phyloP scores from a whole-genome alignment of 1,140 invertebrate genomes.

The Trachymyrmex cornetzi region DNA sequence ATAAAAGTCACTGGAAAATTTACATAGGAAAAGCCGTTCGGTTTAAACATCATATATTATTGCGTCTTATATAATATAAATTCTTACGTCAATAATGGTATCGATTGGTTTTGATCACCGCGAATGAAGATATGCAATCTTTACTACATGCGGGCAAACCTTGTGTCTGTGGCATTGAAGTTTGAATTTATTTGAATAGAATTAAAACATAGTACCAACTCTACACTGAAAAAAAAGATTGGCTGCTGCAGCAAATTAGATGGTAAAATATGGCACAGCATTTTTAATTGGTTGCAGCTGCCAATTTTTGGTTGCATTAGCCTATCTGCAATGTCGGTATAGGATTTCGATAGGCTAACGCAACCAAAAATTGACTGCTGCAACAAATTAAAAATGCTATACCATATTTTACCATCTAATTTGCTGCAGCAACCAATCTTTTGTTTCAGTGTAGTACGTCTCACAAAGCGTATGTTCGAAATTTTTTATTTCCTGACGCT shows the following conservation, averaged over 20 bases:
- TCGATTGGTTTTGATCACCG: slow-evolving; percentile 16
- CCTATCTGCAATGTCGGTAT: no score
- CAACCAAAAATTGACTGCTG: no score
- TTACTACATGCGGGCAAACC: not conserved
- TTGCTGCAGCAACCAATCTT: no score
- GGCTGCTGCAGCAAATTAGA: no score
- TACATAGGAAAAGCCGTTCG: not conserved
- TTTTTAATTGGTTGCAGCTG: no score
- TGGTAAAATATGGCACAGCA: no score
- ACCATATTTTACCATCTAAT: no score
- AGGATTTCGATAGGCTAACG: no score
- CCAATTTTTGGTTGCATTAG: no score
- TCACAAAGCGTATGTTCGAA: not conserved
- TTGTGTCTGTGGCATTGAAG: not conserved
- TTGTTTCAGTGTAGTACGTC: no score
- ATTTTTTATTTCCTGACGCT: not conserved
- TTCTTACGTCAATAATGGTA: not conserved
- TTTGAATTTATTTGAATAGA: slow-evolving; percentile 35
- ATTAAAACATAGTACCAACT: not conserved
- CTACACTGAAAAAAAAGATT: no score
- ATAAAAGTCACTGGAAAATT: not conserved
- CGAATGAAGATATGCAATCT: not conserved
- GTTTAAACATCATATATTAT: not conserved
- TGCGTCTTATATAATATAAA: not conserved
- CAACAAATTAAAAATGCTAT: no score